Conservation (phyloP, 1,140 invertebrate genomes). For the Aphis gossypii region DNA sequence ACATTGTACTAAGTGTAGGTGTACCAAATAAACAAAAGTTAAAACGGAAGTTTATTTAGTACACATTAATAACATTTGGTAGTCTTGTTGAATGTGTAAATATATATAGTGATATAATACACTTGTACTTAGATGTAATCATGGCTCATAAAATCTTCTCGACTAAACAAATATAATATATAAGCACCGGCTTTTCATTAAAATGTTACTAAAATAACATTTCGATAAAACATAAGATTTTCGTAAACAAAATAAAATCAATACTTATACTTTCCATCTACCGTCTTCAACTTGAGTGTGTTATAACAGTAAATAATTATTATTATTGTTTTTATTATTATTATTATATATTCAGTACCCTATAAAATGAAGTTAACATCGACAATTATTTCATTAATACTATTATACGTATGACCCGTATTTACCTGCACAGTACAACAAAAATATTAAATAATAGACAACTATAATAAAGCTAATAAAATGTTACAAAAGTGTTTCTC, state of each 20-base stretch:
- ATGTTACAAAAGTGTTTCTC: no score
- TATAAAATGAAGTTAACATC: neutral
- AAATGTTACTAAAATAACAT: neutral
- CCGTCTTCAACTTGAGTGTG: neutral
- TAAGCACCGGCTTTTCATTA: conserved; percentile 1
- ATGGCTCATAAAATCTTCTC: neutral
- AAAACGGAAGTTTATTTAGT: conserved; percentile 27
- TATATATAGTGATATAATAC: neutral
- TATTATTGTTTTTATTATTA: no score
- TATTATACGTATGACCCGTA: neutral
- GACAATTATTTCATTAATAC: neutral
- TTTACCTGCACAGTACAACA: neutral
- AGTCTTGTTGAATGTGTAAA: conserved; percentile 26
- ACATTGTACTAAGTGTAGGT: neutral
- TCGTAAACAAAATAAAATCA: neutral
- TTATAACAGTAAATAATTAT: neutral
- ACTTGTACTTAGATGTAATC: neutral
- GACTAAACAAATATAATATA: conserved; percentile 8
- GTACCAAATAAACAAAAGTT: neutral
- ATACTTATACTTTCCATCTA: neutral
- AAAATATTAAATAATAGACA: no score
- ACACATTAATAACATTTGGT: conserved; percentile 37
- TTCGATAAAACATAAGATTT: neutral
- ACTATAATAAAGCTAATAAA: no score
- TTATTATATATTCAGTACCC: neutral